Evolutionary conservation across 2,113 vertebrate genomes (phyloP).

Genomic region (Myiozetetes cayanensis): DNA sequence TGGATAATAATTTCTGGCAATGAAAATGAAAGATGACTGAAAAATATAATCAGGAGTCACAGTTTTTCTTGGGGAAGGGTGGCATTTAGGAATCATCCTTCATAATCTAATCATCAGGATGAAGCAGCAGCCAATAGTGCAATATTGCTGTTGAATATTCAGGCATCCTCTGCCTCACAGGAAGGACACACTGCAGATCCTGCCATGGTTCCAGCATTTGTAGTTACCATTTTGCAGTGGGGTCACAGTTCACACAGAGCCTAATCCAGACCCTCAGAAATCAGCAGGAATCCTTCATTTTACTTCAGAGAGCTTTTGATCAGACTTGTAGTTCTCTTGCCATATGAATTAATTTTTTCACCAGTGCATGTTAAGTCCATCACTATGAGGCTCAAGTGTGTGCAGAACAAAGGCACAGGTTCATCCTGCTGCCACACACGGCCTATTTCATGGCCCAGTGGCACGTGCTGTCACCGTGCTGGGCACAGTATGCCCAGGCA

Average conservation of each 20-base stretch:
- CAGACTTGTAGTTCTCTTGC: background rate
- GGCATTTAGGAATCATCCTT: background rate
- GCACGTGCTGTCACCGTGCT: fast-evolving
- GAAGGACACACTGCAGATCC: background rate
- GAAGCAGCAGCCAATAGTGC: background rate
- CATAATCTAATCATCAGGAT: background rate
- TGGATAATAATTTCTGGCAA: background rate
- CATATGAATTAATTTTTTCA: background rate
- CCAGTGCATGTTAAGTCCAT: fast-evolving
- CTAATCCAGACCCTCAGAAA: background rate
- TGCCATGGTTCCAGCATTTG: fast-evolving
- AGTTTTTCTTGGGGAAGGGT: background rate
- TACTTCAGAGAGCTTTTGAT: background rate
- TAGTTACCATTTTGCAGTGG: background rate
- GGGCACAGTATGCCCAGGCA: fast-evolving
- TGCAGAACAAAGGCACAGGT: background rate
- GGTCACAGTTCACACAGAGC: background rate
- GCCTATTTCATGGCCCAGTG: background rate
- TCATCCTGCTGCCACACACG: background rate
- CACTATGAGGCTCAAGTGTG: fast-evolving
- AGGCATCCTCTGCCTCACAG: background rate
- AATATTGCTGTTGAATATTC: background rate
- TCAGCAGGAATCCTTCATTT: background rate
- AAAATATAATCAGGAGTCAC: background rate
- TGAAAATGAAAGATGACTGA: background rate